phyloP scores from a whole-genome alignment of 2,113 vertebrate genomes.

The Isurus oxyrinchus region DNA sequence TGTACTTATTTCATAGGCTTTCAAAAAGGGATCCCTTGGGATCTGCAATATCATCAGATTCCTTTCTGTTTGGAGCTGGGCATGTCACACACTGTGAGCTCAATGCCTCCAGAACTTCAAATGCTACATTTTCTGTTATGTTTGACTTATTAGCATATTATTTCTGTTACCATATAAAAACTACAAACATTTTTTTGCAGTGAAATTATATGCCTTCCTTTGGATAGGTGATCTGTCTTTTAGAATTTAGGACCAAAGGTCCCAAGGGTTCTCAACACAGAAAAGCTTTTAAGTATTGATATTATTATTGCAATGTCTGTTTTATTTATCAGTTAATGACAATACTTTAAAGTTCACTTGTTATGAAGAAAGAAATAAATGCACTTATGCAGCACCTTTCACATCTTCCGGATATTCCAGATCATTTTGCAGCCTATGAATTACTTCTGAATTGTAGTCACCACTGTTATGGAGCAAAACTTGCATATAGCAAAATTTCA shows the following conservation, averaged over 20 bases:
- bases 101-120: not conserved
- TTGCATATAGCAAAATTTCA: not conserved
- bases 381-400: not conserved
- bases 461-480: too few relatives aligned
- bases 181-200: not conserved
- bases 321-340: not conserved
- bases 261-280: not conserved
- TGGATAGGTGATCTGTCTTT: not conserved
- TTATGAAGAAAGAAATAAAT: not conserved
- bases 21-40: not conserved
- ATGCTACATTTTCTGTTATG: not conserved
- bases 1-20: not conserved
- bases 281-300: not conserved
- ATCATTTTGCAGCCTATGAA: not conserved
- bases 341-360: not conserved
- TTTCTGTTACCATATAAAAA: not conserved
- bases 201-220: not conserved
- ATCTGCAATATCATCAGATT: not conserved
- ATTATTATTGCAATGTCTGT: not conserved
- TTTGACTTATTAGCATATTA: not conserved
- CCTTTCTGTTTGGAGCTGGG: not conserved
- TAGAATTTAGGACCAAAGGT: not conserved
- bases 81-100: not conserved
- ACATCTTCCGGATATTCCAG: not conserved
- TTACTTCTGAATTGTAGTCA: not conserved